Base-by-base conservation (phyloP, 2,113 vertebrate genomes). In the Eulacestoma nigropectus region DNA sequence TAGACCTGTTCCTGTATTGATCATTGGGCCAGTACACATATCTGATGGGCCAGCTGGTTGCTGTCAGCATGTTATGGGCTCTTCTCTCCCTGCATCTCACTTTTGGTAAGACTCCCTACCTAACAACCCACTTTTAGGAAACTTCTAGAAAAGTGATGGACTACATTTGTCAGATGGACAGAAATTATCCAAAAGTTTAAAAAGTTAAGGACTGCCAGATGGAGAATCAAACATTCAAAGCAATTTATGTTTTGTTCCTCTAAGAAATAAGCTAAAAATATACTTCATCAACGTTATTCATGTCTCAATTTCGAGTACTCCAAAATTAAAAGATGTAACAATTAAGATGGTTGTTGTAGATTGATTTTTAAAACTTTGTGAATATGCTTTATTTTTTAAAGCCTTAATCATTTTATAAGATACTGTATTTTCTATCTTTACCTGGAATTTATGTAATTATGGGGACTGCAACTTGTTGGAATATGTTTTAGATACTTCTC, bases 191-290 rank as follows among this genome's bases (percentile, higher is more conserved):
- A 60, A 35, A 93, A 68, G 32, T 69, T 85, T 68, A n/a, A 79
- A 44, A 93, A 73, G 55, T 87, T 86, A 32, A 50, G 52, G 39
- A 78, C 22, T 49, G 6, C 49, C 49, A 56, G 49, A 55, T 90
- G 41, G 74, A 95, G 91, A 93, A 73, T 73, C 46, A 91, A 65
- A 65, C 13, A 78, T 57, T 94, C 35, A 63, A 63, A 93, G 21
- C 52, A 93, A 65, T 80, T 57, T 85, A 22, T 2, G 2, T 52
- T 79, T 96, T 95, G 6, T 73, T 76, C 53, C 20, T 76, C 41
- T 85, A 90, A 85, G 57, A 93, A 95, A 68, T 90, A 73, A 85
- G 29, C 32, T 73, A 73, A 91, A 93, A 80, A 73, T 83, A 62
- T 26, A n/a, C 35, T 69, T 26, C 12, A 37, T 87, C 44, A 44